Conservation (phyloP, 2,888 invertebrate genomes). For the Encarsia formosa region DNA sequence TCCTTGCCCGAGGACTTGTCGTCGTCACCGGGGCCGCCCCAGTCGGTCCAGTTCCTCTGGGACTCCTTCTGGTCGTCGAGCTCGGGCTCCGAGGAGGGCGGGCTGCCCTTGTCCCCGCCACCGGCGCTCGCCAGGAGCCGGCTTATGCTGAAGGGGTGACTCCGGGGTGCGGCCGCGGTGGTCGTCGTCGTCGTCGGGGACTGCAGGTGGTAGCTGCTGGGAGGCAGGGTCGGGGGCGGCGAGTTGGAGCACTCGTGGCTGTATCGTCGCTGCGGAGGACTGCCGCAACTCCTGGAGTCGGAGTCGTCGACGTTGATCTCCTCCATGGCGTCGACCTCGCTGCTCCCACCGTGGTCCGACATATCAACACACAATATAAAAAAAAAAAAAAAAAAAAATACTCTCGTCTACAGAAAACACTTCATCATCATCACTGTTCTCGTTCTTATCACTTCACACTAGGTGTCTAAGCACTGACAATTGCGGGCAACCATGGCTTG, state of each 20-base stretch:
- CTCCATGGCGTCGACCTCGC: constrained; percentile 47
- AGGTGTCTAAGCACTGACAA: too few relatives aligned
- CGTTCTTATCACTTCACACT: too few relatives aligned
- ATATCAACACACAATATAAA: too few relatives aligned
- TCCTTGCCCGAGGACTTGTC: constrained; percentile 46
- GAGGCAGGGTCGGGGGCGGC: constrained; percentile 31
- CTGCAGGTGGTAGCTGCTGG: background rate
- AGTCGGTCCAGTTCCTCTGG: constrained; percentile 41
- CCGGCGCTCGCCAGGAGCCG: constrained; percentile 39
- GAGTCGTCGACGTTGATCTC: constrained; percentile 50
- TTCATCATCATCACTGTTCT: too few relatives aligned
- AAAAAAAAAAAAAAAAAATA: too few relatives aligned
- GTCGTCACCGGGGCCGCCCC: constrained; percentile 24
- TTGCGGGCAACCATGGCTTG: too few relatives aligned
- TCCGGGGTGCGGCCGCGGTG: constrained; percentile 30
- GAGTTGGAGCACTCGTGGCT: constrained; percentile 37
- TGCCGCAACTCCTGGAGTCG: constrained; percentile 34
- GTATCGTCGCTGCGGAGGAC: too few relatives aligned
- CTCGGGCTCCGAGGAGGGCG: constrained; percentile 23
- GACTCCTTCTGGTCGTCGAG: constrained; percentile 3
- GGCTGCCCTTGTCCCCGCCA: constrained; percentile 42
- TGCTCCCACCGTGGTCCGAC: constrained; percentile 30
- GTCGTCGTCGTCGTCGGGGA: background rate
- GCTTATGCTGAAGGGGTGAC: constrained; percentile 50
- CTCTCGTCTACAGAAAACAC: too few relatives aligned